A percentile compares a stretch with the other conserved stretches of the same genome.
Evolutionary conservation across 2,113 vertebrate genomes (phyloP).

Genomic region (Heptranchias perlo): DNA sequence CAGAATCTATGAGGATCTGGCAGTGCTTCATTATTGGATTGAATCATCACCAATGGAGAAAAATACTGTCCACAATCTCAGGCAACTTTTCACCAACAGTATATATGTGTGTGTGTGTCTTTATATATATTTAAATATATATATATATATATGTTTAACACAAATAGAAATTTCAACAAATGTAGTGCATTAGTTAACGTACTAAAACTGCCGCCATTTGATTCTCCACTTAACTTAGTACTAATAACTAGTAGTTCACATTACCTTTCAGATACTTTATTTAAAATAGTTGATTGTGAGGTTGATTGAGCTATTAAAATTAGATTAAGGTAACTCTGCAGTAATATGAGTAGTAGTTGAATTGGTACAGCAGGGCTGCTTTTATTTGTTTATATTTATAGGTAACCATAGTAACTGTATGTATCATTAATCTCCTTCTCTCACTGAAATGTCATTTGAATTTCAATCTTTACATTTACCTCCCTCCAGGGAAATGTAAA

Average conservation of each 20-base stretch:
- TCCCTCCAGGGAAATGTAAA: conserved; percentile 36
- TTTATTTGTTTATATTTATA: conserved; percentile 28
- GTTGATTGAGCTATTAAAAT: conserved; percentile 30
- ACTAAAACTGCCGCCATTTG: background rate
- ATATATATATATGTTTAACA: background rate
- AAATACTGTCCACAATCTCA: background rate
- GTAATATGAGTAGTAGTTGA: background rate
- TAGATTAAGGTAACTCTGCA: background rate
- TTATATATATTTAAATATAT: background rate
- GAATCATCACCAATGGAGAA: background rate
- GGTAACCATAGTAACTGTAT: conserved; percentile 29
- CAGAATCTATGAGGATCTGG: background rate
- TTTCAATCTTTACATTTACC: conserved; percentile 38
- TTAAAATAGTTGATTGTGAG: conserved; percentile 3
- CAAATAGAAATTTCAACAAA: background rate
- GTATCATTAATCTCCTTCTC: conserved; percentile 26
- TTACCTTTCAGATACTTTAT: background rate
- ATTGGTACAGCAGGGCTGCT: background rate
- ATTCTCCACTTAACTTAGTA: background rate
- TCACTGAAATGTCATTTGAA: conserved; percentile 35
- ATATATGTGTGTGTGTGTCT: background rate
- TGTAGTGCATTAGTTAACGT: background rate
- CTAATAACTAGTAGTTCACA: background rate
- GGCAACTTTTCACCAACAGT: background rate
- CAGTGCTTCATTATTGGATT: background rate